A percentile compares a stretch with the other conserved stretches of the same genome.
Evolutionary conservation across 2,797 vertebrate species (phyloP).

Genomic region (Triplophysa bombifrons): DNA sequence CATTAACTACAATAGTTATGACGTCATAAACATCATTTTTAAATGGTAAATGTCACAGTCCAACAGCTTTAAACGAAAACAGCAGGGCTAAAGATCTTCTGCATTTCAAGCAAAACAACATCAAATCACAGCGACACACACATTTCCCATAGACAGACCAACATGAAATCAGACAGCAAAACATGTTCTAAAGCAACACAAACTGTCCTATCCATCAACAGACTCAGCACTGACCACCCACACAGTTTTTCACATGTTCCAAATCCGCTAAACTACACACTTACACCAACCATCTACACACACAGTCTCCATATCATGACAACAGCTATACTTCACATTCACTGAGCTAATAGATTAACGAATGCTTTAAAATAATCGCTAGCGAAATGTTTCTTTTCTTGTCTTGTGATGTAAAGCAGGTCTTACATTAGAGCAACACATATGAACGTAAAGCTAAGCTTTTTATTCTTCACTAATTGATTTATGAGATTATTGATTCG

Average conservation of each 20-base stretch:
- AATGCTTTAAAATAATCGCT: constrained; percentile 7
- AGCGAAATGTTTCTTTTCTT: neutral
- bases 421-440: neutral
- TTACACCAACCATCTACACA: neutral
- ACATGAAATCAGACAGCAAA: neutral
- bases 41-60: neutral
- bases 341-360: neutral
- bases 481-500: constrained; percentile 66
- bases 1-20: neutral
- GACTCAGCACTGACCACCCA: constrained; percentile 47
- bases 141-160: neutral
- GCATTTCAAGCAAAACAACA: neutral
- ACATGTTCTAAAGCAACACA: constrained; percentile 20
- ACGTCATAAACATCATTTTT: neutral
- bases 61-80: neutral
- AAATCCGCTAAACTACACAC: constrained; percentile 20
- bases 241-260: constrained; percentile 54
- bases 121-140: neutral
- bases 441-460: constrained; percentile 48
- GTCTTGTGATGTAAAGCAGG: neutral
- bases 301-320: neutral
- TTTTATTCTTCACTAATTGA: constrained; percentile 65
- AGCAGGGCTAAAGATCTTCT: too few species aligned
- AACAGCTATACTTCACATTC: neutral
- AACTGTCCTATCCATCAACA: constrained; percentile 47